phyloP scores from a whole-genome alignment of 2,797 vertebrate species.

The Spinibarbus caldwelli region DNA sequence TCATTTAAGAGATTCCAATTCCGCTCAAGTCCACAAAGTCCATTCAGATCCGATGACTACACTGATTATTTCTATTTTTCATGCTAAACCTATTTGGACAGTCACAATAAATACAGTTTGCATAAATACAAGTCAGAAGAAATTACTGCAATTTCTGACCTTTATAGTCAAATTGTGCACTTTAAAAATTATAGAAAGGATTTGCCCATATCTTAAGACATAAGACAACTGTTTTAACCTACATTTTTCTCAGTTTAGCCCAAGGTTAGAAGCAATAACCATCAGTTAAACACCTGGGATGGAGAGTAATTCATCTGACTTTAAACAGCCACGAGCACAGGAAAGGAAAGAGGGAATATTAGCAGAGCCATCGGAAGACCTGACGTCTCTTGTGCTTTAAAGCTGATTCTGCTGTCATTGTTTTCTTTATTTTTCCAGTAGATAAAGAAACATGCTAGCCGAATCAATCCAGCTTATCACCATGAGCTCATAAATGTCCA shows the following conservation, averaged over 20 bases:
- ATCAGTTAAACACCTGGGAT: constrained; percentile 80
- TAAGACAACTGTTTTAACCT: constrained; percentile 69
- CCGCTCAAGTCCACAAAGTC: constrained; percentile 3
- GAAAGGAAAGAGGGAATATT: constrained; percentile 60
- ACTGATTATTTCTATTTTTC: background rate
- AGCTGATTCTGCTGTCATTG: constrained; percentile 75
- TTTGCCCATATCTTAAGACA: constrained; percentile 72
- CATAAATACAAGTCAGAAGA: background rate
- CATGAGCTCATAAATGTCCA: constrained; percentile 72
- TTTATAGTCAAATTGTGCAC: background rate
- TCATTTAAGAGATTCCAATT: background rate
- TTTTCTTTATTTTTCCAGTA: constrained; percentile 70
- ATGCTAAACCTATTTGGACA: background rate
- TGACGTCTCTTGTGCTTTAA: constrained; percentile 68
- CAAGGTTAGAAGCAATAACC: constrained; percentile 79
- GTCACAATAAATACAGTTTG: background rate
- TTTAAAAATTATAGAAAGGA: background rate
- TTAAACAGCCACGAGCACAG: constrained; percentile 65
- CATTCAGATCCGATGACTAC: background rate
- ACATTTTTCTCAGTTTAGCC: constrained; percentile 68
- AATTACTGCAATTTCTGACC: background rate
- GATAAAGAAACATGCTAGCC: constrained; percentile 38
- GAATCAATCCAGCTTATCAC: constrained; percentile 71
- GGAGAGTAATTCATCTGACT: constrained; percentile 80
- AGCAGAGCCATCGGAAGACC: constrained; percentile 55